Evolutionary conservation across 2,797 vertebrate species (phyloP).

Genomic region (Phaenicophaeus curvirostris): DNA sequence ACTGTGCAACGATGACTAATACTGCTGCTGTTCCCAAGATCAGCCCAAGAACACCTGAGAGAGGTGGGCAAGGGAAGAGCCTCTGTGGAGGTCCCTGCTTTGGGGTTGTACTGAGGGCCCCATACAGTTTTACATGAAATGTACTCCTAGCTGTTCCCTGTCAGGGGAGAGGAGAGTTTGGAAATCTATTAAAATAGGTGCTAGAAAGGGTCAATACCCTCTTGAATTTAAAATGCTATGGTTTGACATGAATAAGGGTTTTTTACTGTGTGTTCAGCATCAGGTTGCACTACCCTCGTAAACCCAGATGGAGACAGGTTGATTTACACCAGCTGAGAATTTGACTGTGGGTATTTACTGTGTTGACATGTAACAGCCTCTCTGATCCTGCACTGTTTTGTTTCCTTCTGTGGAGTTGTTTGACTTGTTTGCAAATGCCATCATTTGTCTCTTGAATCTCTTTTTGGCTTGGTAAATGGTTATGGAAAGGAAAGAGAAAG

Average conservation of each 20-base stretch:
- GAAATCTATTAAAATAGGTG: background rate
- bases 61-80: background rate
- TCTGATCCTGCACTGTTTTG: background rate
- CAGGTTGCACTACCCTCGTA: background rate
- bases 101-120: background rate
- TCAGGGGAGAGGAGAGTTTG: background rate
- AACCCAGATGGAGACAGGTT: background rate
- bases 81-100: background rate
- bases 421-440: background rate
- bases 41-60: background rate
- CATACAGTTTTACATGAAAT: accelerated
- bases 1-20: background rate
- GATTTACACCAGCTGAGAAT: background rate
- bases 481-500: background rate
- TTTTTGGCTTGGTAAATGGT: background rate
- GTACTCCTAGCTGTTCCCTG: background rate
- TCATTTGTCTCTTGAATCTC: background rate
- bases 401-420: constrained; percentile 28
- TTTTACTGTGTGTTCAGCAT: background rate
- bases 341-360: background rate
- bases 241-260: background rate
- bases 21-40: background rate
- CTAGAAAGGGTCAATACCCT: background rate
- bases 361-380: background rate
- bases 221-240: background rate